A percentile compares a stretch with the other conserved stretches of the same genome.
Evolutionary conservation across 2,797 vertebrate genomes (phyloP).

Genomic region (Gorsachius magnificus): DNA sequence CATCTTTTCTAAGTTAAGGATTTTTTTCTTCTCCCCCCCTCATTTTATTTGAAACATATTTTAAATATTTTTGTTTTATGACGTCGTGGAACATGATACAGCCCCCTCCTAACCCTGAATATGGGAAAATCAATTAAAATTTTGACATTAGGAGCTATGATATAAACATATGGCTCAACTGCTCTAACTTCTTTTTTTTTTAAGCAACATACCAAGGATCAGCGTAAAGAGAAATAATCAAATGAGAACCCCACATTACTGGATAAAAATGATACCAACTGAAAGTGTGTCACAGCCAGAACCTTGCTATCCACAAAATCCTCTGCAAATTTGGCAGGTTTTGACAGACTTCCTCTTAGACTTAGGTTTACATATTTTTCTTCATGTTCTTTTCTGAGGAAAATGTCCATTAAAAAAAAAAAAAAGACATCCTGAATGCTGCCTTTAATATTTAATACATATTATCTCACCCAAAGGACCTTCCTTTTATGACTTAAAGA

Average conservation of each 20-base stretch:
- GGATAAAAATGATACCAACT: neutral
- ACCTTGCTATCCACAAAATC: neutral
- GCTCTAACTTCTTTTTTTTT: constrained; percentile 11
- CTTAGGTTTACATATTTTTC: neutral
- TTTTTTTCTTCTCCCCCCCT: constrained; percentile 61
- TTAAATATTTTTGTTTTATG: constrained; percentile 81
- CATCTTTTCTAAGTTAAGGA: constrained; percentile 82
- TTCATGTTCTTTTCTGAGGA: constrained; percentile 4
- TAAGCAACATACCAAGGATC: constrained; percentile 10
- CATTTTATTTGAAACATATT: constrained; percentile 81
- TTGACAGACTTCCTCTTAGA: neutral
- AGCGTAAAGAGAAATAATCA: neutral
- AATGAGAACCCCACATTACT: neutral
- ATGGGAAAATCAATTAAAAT: constrained; percentile 72
- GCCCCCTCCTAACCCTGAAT: constrained; percentile 65
- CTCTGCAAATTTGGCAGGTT: neutral
- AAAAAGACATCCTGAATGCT: neutral
- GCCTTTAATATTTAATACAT: neutral
- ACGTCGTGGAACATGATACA: constrained; percentile 74
- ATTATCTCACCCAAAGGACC: neutral
- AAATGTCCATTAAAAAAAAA: neutral
- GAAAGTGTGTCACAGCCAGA: neutral
- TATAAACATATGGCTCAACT: constrained; percentile 57
- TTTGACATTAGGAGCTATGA: constrained; percentile 64
- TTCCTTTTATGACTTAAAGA: constrained; percentile 34